phyloP scores from a whole-genome alignment of 2,113 vertebrate species.

The Phycodurus eques region DNA sequence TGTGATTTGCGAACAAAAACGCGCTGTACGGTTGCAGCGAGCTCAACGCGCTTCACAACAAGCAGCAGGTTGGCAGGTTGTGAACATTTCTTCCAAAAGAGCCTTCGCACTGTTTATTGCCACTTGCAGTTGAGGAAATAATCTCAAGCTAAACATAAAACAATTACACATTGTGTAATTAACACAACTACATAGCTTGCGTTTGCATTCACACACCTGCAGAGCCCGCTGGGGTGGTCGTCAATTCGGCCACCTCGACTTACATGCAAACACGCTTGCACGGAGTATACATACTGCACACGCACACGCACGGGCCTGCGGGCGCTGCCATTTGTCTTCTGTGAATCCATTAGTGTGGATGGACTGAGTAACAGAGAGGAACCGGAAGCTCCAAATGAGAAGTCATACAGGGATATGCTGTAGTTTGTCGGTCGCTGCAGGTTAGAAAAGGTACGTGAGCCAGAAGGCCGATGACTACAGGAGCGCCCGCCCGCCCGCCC shows the following conservation, averaged over 20 bases:
- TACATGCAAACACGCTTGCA: conserved; percentile 32
- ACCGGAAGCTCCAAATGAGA: conserved; percentile 28
- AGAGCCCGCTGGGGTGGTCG: conserved; percentile 32
- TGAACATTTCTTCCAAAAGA: too few species aligned
- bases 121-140: too few species aligned
- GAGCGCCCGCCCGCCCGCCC: neutral
- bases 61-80: too few species aligned
- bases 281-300: conserved; percentile 22
- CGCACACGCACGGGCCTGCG: conserved; percentile 27
- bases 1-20: too few species aligned
- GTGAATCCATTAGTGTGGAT: conserved; percentile 49
- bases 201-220: conserved; percentile 36
- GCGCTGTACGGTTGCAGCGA: too few species aligned
- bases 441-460: conserved; percentile 23
- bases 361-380: conserved; percentile 27
- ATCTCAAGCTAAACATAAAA: too few species aligned
- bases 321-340: conserved; percentile 42
- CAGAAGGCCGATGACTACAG: conserved; percentile 6
- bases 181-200: neutral
- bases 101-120: too few species aligned
- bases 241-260: conserved; percentile 31
- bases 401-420: conserved; percentile 10
- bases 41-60: too few species aligned
- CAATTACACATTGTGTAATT: too few species aligned
- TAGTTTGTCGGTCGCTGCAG: conserved; percentile 20